Conservation (phyloP, 2,113 vertebrate genomes). For the Camelus dromedarius region DNA sequence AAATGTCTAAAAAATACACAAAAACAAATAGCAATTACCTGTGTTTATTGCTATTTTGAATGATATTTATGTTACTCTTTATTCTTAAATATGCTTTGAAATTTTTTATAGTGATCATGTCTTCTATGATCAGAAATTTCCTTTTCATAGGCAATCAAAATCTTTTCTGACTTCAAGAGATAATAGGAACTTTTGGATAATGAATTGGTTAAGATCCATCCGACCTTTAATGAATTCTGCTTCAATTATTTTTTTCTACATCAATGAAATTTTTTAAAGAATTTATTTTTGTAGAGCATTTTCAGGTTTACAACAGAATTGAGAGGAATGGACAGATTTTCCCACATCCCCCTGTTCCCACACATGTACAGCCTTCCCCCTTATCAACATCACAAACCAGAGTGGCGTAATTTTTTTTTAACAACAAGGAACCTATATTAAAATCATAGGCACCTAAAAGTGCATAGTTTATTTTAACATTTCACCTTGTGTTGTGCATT, state of each 20-base stretch:
- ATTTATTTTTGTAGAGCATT: not conserved
- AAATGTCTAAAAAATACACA: not conserved
- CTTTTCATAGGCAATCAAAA: not conserved
- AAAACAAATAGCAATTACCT: not conserved
- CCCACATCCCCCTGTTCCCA: not conserved
- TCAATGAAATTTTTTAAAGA: not conserved
- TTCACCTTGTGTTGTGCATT: not conserved
- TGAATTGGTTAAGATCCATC: not conserved
- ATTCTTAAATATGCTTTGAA: not conserved
- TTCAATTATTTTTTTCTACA: not conserved
- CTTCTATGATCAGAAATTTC: not conserved
- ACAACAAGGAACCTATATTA: not conserved
- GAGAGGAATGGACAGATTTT: not conserved
- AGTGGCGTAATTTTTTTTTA: not conserved
- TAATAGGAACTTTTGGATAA: not conserved
- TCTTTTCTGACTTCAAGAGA: not conserved
- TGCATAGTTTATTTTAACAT: not conserved
- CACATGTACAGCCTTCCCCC: not conserved
- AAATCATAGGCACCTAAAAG: not conserved
- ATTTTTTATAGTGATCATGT: not conserved
- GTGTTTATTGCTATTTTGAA: not conserved
- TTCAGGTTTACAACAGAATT: not conserved
- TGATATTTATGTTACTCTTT: not conserved
- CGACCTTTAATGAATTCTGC: not conserved
- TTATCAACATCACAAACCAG: not conserved